Percentiles rank a stretch among this genome's conserved stretches.
phyloP scores from a whole-genome alignment of 1,140 invertebrate genomes.

The Leptoteleia sp. region DNA sequence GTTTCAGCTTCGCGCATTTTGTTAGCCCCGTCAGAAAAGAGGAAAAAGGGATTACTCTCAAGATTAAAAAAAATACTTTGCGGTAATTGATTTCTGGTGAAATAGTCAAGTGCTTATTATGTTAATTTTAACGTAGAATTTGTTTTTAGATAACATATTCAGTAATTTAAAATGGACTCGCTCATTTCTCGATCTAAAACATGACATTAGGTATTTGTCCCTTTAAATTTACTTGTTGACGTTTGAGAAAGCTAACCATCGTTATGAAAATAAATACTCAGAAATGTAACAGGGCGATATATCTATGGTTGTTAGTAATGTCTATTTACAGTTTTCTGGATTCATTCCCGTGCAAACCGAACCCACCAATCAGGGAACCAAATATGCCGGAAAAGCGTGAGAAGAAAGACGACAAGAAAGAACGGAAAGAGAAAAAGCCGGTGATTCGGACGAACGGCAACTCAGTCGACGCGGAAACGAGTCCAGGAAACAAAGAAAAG shows the following conservation, averaged over 20 bases:
- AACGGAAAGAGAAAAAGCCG: slow-evolving; percentile 72
- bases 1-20: too few species aligned
- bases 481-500: slow-evolving; percentile 46
- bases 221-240: too few species aligned
- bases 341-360: slow-evolving; percentile 48
- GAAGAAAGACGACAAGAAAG: slow-evolving; percentile 70
- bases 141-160: too few species aligned
- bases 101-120: too few species aligned
- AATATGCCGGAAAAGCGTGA: slow-evolving; percentile 69
- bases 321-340: slow-evolving; percentile 46
- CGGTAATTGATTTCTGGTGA: too few species aligned
- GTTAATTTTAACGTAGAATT: too few species aligned
- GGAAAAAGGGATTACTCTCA: too few species aligned
- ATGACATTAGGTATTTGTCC: slow-evolving; percentile 27
- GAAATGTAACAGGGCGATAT: background rate
- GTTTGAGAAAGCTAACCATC: too few species aligned
- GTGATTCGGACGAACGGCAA: slow-evolving; percentile 58
- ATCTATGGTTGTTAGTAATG: slow-evolving; percentile 24
- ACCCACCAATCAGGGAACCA: slow-evolving; percentile 71
- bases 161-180: slow-evolving; percentile 30
- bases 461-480: slow-evolving; percentile 32
- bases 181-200: slow-evolving; percentile 26
- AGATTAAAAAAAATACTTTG: too few species aligned
- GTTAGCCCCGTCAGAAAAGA: too few species aligned
- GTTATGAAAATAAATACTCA: too few species aligned